These are phyloP conservation scores for Drosophila merina DNA, from an alignment of 2,888 invertebrate genomes.

Conservation along the genomic window DNA sequence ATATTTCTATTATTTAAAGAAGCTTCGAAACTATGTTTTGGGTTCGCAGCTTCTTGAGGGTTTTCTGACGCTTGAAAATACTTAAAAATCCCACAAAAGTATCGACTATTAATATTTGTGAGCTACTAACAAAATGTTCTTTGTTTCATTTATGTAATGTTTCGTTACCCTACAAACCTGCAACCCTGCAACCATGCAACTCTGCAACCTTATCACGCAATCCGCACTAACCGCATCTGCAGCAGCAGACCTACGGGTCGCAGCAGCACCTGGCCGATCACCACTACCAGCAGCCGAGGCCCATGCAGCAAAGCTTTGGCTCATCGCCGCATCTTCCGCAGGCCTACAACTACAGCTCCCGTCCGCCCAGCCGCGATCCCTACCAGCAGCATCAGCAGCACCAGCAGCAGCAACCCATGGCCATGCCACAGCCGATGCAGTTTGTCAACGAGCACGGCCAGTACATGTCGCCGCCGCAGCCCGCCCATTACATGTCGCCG, in stretches of 20 bases:
- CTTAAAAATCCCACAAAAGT: background rate
- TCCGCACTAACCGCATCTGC: constrained; percentile 54
- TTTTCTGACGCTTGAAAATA: background rate
- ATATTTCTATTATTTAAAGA: background rate
- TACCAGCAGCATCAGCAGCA: constrained; percentile 80
- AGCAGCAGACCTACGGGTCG: constrained; percentile 85
- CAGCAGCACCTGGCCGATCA: constrained; percentile 85
- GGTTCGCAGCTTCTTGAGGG: too few relatives aligned
- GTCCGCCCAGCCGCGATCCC: constrained; percentile 83
- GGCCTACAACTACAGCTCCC: constrained; percentile 82
- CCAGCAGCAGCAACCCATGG: constrained; percentile 56
- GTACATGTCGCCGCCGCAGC: constrained; percentile 82
- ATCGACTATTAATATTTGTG: background rate
- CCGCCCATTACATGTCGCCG: constrained; percentile 67
- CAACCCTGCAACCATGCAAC: constrained; percentile 4
- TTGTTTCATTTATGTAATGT: constrained; percentile 20
- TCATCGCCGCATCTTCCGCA: constrained; percentile 84
- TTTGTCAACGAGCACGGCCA: constrained; percentile 83
- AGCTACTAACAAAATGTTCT: constrained; percentile 30
- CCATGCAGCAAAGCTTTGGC: constrained; percentile 82
- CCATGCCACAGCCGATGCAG: constrained; percentile 81
- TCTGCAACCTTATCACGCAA: background rate
- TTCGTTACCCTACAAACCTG: constrained; percentile 8
- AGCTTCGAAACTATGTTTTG: background rate
- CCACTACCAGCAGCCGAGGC: constrained; percentile 81